A percentile compares a stretch with the other conserved stretches of the same genome.
These are phyloP conservation scores for Aphelinus certus DNA, from an alignment of 1,140 invertebrate genomes.

Conservation along the genomic window DNA sequence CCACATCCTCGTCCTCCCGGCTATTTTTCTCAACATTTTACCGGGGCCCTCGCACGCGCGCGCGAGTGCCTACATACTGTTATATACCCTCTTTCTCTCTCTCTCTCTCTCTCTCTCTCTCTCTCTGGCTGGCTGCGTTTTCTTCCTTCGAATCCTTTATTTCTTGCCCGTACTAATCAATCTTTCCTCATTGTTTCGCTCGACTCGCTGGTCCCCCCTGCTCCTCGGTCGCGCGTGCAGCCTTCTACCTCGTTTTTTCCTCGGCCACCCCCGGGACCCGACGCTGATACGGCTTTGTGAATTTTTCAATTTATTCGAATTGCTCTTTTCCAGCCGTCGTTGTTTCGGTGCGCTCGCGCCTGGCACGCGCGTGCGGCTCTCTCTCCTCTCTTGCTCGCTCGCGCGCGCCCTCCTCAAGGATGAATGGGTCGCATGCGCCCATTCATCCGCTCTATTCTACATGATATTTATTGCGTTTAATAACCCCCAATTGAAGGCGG, in stretches of 20 bases:
- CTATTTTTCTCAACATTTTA: slow-evolving; percentile 33
- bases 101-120: not conserved
- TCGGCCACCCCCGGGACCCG: not conserved
- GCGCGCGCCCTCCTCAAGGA: slow-evolving; percentile 18
- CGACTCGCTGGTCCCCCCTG: slow-evolving; percentile 9
- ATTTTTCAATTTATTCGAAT: slow-evolving; percentile 44
- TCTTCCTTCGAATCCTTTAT: slow-evolving; percentile 1
- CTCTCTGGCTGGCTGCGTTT: not conserved
- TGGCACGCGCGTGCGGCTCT: slow-evolving; percentile 1
- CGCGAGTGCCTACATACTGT: not conserved
- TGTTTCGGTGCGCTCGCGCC: no score
- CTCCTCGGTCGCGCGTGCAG: slow-evolving; percentile 13
- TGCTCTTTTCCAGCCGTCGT: slow-evolving; percentile 9
- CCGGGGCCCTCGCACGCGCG: not conserved
- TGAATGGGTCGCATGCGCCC: slow-evolving; percentile 11
- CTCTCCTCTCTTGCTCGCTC: slow-evolving; percentile 10
- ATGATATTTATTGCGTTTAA: slow-evolving; percentile 19
- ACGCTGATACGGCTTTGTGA: slow-evolving; percentile 20
- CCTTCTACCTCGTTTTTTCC: slow-evolving; percentile 6
- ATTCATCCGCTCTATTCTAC: slow-evolving; percentile 27
- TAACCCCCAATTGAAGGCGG: not conserved
- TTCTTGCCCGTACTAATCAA: slow-evolving; percentile 24
- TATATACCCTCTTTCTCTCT: no score
- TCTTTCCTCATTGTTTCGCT: slow-evolving; percentile 30
- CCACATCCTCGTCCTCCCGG: not conserved